Base-by-base conservation (phyloP, 1,140 invertebrate species). In the Bathynomus jamesi region DNA sequence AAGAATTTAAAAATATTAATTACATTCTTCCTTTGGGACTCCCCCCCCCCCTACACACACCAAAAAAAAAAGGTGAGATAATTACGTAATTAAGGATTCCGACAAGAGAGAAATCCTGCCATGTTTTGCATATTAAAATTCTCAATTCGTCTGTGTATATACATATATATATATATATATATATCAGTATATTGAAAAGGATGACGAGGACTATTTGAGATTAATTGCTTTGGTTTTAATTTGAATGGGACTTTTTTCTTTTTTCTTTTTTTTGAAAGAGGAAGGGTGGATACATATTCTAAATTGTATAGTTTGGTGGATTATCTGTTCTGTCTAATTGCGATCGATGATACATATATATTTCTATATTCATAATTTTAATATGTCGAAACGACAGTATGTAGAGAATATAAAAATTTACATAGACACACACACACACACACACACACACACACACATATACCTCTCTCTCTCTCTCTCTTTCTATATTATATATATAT, bases 91-190 rank as follows among this genome's bases (percentile, higher is more conserved):
- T n/a, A n/a, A n/a, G n/a, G n/a, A n/a, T n/a, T n/a, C n/a, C n/a
- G n/a, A n/a, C n/a, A n/a, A n/a, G n/a, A n/a, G n/a, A n/a, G n/a
- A n/a, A n/a, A n/a, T n/a, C n/a, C n/a, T n/a, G n/a, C n/a, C n/a
- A n/a, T n/a, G n/a, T n/a, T n/a, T n/a, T n/a, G n/a, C n/a, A n/a
- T n/a, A n/a, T n/a, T n/a, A n/a, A n/a, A n/a, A n/a, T n/a, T n/a
- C n/a, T n/a, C n/a, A n/a, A n/a, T n/a, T n/a, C n/a, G n/a, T n/a
- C n/a, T n/a, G n/a, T n/a, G 24, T 21, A 27, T 27, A 62, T 62
- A 62, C 24, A 27, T 62, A 62, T 62, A 27, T 62, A 62, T 62
- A 27, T 62, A 62, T 62, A 62, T 62, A 27, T 21, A 62, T 62
- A 62, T 62, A 62, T 62, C 8, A 11, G 21, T 62, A 62, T 62